Percentiles rank a stretch among this genome's conserved stretches.
Evolutionary conservation across 2,113 vertebrate genomes (phyloP).

Genomic region (Zapornia atra): DNA sequence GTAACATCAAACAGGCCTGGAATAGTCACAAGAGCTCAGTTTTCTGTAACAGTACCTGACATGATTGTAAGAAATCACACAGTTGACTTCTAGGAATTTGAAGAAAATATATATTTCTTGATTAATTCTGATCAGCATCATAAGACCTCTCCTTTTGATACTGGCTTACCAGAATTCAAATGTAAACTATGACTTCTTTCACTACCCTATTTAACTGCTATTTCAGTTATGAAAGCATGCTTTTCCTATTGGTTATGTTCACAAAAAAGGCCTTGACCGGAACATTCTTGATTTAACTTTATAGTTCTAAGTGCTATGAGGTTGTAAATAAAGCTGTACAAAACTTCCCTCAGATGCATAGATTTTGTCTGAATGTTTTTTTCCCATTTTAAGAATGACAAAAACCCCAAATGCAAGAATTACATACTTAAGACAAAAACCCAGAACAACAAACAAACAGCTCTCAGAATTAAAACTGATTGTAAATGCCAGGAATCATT

Average conservation of each 20-base stretch:
- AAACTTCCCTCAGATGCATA: neutral
- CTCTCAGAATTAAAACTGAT: neutral
- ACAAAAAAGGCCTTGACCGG: neutral
- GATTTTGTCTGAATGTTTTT: neutral
- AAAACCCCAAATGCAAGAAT: neutral
- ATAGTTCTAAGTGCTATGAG: neutral
- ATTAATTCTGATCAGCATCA: neutral
- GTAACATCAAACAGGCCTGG: conserved; percentile 74
- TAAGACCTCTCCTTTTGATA: neutral
- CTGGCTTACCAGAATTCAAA: neutral
- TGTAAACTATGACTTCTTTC: neutral
- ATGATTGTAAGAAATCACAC: conserved; percentile 76
- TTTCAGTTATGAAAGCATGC: neutral
- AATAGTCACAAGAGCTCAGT: conserved; percentile 74
- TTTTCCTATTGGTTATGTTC: neutral
- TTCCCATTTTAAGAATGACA: neutral
- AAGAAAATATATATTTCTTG: conserved; percentile 2
- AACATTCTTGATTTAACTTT: neutral
- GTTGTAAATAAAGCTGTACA: neutral
- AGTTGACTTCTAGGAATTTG: conserved; percentile 74
- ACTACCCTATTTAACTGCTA: neutral
- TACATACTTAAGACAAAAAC: neutral
- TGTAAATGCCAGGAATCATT: neutral
- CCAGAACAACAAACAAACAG: neutral
- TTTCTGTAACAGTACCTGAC: conserved; percentile 77